A percentile compares a stretch with the other conserved stretches of the same genome.
Evolutionary conservation across 2,113 vertebrate genomes (phyloP).

Genomic region (Echinops telfairi): DNA sequence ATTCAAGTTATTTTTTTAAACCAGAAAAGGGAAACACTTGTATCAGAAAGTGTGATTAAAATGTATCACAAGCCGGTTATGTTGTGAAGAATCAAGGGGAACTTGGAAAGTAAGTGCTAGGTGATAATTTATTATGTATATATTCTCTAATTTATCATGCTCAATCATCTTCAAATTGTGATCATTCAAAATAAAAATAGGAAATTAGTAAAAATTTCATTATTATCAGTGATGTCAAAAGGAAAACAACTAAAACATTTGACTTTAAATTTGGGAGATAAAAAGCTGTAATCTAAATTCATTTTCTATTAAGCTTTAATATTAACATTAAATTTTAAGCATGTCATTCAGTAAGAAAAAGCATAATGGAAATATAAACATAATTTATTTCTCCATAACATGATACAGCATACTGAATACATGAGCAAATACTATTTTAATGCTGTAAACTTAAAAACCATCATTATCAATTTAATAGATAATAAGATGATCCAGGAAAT

Average conservation of each 20-base stretch:
- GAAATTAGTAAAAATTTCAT: background rate
- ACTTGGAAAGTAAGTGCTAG: background rate
- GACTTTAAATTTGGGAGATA: background rate
- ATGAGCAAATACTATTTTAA: slow-evolving; percentile 30
- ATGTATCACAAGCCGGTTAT: slow-evolving; percentile 56
- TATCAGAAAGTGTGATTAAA: slow-evolving; percentile 71
- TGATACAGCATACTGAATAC: background rate
- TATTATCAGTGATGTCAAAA: background rate
- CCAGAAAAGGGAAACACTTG: background rate
- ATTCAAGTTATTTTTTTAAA: slow-evolving; percentile 63
- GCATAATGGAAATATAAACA: slow-evolving; percentile 28
- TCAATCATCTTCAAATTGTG: slow-evolving; percentile 43
- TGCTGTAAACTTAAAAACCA: slow-evolving; percentile 8
- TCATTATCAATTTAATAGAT: too few relatives aligned
- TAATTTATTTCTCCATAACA: background rate
- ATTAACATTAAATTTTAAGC: background rate
- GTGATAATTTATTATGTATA: slow-evolving; percentile 14
- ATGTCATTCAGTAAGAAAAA: background rate
- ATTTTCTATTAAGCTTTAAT: background rate
- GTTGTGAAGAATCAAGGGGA: background rate
- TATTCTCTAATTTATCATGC: slow-evolving; percentile 17
- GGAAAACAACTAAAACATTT: background rate
- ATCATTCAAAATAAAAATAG: slow-evolving; percentile 44
- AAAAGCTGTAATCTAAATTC: background rate
- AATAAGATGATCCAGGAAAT: background rate